Evolutionary conservation across 2,888 invertebrate genomes (phyloP).

Genomic region (Cataglyphis cursor): DNA sequence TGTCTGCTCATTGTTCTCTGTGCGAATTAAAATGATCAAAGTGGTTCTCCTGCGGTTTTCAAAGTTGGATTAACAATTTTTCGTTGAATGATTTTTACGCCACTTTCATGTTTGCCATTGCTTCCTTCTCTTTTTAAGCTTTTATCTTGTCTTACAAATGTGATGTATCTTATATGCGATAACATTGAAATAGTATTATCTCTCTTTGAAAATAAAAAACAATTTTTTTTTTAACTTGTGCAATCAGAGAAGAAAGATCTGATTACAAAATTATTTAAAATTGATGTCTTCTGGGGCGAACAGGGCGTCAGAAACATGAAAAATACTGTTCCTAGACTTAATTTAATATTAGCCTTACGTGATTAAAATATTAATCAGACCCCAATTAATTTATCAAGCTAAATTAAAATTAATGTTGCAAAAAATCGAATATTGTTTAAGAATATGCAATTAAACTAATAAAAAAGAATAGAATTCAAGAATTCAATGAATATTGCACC

Average conservation of each 20-base stretch:
- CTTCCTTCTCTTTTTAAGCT: not conserved
- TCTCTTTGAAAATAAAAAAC: not conserved
- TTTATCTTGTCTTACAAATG: not conserved
- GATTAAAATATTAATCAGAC: not conserved
- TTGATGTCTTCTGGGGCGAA: not conserved
- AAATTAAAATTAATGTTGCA: not conserved
- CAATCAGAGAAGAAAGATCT: not conserved
- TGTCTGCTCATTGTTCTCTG: slow-evolving; percentile 80
- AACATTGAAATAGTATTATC: slow-evolving; percentile 7
- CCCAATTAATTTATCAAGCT: not conserved
- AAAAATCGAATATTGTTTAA: not conserved
- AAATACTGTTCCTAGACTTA: not conserved
- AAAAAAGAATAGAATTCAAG: not conserved
- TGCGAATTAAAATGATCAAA: slow-evolving; percentile 82
- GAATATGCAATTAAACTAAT: not conserved
- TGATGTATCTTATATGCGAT: not conserved
- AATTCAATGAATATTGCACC: not conserved
- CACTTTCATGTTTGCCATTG: not conserved
- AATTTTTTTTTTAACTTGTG: not conserved
- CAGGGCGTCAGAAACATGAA: not conserved
- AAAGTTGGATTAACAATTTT: slow-evolving; percentile 10
- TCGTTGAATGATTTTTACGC: not conserved
- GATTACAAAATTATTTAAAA: slow-evolving; percentile 27
- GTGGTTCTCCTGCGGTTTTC: slow-evolving; percentile 65
- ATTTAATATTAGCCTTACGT: not conserved